phyloP scores from a whole-genome alignment of 2,888 invertebrate species.

The Brenthis hecate region DNA sequence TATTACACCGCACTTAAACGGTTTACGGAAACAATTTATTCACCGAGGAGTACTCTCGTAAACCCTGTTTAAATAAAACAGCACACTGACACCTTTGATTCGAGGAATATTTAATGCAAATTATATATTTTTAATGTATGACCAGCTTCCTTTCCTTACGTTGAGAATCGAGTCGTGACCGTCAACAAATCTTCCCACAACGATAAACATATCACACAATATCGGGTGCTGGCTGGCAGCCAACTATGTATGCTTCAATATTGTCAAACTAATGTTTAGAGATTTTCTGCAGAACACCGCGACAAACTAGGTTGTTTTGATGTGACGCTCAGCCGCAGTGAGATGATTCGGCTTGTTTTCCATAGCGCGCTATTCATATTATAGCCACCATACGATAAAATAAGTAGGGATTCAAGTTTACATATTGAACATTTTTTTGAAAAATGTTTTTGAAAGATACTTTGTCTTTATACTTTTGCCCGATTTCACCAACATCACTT shows the following conservation, averaged over 20 bases:
- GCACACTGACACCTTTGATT: neutral
- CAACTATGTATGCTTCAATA: slow-evolving; percentile 25
- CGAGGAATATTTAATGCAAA: neutral
- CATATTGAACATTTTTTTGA: too few relatives aligned
- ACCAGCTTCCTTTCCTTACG: neutral
- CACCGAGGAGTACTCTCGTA: neutral
- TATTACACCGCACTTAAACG: neutral
- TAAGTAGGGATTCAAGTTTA: too few relatives aligned
- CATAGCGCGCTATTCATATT: too few relatives aligned
- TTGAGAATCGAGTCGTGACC: slow-evolving; percentile 1
- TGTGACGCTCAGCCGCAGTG: neutral
- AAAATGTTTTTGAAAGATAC: too few relatives aligned
- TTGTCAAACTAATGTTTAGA: slow-evolving; percentile 32
- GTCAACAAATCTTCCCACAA: slow-evolving; percentile 12
- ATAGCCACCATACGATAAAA: too few relatives aligned
- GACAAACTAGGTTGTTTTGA: slow-evolving; percentile 14
- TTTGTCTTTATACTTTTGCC: too few relatives aligned
- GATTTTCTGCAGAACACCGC: slow-evolving; percentile 11
- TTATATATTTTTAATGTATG: neutral
- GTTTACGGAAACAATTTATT: too few relatives aligned
- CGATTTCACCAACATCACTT: too few relatives aligned
- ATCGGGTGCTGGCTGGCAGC: slow-evolving; percentile 21
- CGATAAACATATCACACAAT: slow-evolving; percentile 20
- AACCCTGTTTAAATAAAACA: neutral
- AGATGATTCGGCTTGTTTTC: neutral